Evolutionary conservation across 2,888 invertebrate species (phyloP), one percentile per base, ranked within the genome.

Genomic region (Strigamia crassipes): DNA sequence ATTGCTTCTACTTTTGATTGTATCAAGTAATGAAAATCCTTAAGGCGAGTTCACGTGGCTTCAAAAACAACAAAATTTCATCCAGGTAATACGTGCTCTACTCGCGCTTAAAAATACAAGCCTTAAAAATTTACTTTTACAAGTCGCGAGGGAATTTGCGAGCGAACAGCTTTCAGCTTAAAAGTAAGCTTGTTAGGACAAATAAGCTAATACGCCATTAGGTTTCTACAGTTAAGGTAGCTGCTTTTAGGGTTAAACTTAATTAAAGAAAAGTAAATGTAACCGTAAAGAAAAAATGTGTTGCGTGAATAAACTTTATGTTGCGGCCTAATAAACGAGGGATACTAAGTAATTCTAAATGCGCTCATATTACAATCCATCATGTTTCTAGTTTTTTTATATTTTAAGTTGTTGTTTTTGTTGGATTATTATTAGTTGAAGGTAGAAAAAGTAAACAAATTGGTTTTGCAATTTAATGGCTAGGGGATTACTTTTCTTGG

Each of bases 1-100:
- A 56, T 56, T 56, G 56, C 56, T 56, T 56, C 56, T 56, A 56
- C 56, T 56, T 56, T 56, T 56, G 56, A 56, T 56, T 56, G 56
- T 21, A 56, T 56, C 56, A 18, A 56, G 56, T 21, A 56, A 56
- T 56, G 56, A 56, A 56, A 56, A 56, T 56, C 56, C 56, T 56
- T 56, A 56, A 56, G 21, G 56, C 56, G 56, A 18, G 0, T 56
- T n/a, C 18, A 56, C 56, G 8, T 56, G 2, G 56, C 56, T 56
- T 56, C 18, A 56, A 56, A 51, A 56, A 18, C 56, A 56, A 56
- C 56, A 56, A 56, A 38, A 56, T 56, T 56, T 56, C 56, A n/a
- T 56, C 18, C 56, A 56, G 56, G 56, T 56, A 56, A 56, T 21
- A 18, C 8, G 46, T 27, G 27, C 27, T 27, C 27, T 3, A 56